Percentiles rank a stretch among this genome's conserved stretches.
These are phyloP conservation scores for Pangasius macronema DNA, from an alignment of 2,797 vertebrate species.

Conservation along the genomic window DNA sequence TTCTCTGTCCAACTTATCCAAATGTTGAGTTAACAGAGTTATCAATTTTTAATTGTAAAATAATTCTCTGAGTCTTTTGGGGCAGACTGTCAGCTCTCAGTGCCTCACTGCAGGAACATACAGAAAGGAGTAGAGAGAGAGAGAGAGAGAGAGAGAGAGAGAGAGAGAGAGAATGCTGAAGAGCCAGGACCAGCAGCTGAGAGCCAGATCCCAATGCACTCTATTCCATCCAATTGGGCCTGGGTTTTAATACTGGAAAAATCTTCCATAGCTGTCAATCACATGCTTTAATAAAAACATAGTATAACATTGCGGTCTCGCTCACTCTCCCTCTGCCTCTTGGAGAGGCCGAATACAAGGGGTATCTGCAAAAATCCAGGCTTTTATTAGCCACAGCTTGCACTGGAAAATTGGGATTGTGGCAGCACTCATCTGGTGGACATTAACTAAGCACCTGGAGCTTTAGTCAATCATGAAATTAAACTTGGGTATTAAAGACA, in stretches of 20 bases:
- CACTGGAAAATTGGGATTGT: slow-evolving; percentile 78
- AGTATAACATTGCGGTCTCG: slow-evolving; percentile 82
- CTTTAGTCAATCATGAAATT: slow-evolving; percentile 79
- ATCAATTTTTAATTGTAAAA: slow-evolving; percentile 45
- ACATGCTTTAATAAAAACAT: slow-evolving; percentile 82
- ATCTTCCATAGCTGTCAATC: slow-evolving; percentile 82
- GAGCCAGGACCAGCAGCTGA: slow-evolving; percentile 72
- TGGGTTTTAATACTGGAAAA: slow-evolving; percentile 80
- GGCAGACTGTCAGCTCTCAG: slow-evolving; percentile 29
- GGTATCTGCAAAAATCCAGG: slow-evolving; percentile 81
- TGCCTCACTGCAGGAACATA: slow-evolving; percentile 26
- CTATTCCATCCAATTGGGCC: slow-evolving; percentile 78
- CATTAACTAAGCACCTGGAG: slow-evolving; percentile 83
- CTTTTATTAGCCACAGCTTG: slow-evolving; percentile 80
- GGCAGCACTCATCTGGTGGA: slow-evolving; percentile 78
- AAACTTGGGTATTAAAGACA: slow-evolving; percentile 78
- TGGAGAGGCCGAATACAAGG: slow-evolving; percentile 74
- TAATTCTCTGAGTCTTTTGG: slow-evolving; percentile 32
- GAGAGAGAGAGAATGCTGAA: neutral
- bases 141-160: slow-evolving; percentile 14
- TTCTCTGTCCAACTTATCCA: slow-evolving; percentile 31
- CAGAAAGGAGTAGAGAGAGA: neutral
- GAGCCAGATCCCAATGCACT: slow-evolving; percentile 73
- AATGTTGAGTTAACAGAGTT: slow-evolving; percentile 32
- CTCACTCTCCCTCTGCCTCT: slow-evolving; percentile 74